Conservation (phyloP, 1,140 invertebrate genomes). For the Drosophila littoralis region DNA sequence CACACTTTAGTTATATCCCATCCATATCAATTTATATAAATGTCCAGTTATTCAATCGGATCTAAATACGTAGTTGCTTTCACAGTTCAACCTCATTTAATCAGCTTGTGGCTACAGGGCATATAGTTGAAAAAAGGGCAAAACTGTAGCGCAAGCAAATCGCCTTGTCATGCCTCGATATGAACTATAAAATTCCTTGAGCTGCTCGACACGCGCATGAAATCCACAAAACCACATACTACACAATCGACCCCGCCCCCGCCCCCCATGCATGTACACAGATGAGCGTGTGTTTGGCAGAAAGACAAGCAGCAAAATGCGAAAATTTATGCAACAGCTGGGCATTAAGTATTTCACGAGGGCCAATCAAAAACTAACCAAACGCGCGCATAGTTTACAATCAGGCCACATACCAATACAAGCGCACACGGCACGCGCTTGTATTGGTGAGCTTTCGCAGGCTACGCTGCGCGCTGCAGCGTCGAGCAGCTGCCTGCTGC, state of each 20-base stretch:
- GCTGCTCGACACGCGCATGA: constrained; percentile 71
- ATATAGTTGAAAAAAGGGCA: constrained; percentile 25
- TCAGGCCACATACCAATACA: background rate
- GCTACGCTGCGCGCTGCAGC: background rate
- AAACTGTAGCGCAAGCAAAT: constrained; percentile 33
- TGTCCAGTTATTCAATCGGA: too few species aligned
- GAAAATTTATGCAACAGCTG: constrained; percentile 80
- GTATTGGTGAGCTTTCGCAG: constrained; percentile 6
- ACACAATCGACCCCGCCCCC: background rate
- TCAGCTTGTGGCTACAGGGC: constrained; percentile 12
- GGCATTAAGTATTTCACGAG: constrained; percentile 48
- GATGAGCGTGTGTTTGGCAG: constrained; percentile 7
- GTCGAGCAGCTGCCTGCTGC: background rate
- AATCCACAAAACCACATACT: constrained; percentile 48
- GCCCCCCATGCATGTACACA: background rate
- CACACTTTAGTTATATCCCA: too few species aligned
- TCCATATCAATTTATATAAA: too few species aligned
- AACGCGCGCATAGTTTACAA: background rate
- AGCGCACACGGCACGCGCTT: background rate
- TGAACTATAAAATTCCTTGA: constrained; percentile 63
- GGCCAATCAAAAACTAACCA: constrained; percentile 21
- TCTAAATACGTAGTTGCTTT: background rate
- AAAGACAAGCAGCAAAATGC: constrained; percentile 65
- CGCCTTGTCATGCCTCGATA: constrained; percentile 62
- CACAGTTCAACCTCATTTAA: background rate